Evolutionary conservation across 2,797 vertebrate genomes (phyloP).

Genomic region (Taeniopygia guttata): DNA sequence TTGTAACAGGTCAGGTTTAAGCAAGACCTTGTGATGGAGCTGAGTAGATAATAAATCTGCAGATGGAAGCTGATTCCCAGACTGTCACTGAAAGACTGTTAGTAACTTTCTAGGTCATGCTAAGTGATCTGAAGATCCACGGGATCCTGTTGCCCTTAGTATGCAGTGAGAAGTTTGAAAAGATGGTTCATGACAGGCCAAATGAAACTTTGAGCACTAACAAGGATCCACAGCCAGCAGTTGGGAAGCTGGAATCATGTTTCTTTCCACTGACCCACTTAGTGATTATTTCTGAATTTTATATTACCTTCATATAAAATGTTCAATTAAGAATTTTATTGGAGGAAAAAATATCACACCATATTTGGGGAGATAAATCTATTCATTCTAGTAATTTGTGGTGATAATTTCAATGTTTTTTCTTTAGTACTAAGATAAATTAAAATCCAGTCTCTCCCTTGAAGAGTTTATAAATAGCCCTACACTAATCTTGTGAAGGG

Average conservation of each 20-base stretch:
- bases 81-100: not conserved
- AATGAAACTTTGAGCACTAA: not conserved
- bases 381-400: not conserved
- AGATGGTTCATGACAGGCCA: not conserved
- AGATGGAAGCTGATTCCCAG: not conserved
- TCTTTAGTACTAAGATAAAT: not conserved
- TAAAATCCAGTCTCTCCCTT: not conserved
- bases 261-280: not conserved
- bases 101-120: not conserved
- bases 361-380: not conserved
- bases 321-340: not conserved
- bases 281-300: not conserved
- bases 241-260: not conserved
- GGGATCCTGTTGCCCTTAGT: not conserved
- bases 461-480: constrained; percentile 14
- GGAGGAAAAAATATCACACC: no score
- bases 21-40: not conserved
- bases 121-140: not conserved
- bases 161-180: constrained; percentile 7
- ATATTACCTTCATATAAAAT: not conserved
- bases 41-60: not conserved
- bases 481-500: constrained; percentile 8
- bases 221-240: not conserved
- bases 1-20: not conserved
- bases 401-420: not conserved